phyloP scores from a whole-genome alignment of 2,888 invertebrate genomes.

The Drosophila infuscata region DNA sequence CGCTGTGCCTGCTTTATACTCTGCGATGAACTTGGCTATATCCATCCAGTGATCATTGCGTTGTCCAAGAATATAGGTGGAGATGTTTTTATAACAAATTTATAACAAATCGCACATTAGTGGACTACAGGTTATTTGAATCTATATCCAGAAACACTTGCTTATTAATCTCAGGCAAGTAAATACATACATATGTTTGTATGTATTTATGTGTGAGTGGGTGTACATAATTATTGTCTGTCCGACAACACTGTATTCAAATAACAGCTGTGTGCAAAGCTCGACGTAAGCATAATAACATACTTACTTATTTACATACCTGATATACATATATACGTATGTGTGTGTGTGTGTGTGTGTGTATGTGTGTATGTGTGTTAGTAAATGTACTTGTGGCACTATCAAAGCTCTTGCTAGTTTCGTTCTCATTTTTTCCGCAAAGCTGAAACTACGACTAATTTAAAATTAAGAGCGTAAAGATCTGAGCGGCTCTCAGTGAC shows the following conservation, averaged over 20 bases:
- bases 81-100: background rate
- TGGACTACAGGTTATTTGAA: background rate
- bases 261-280: constrained; percentile 10
- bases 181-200: background rate
- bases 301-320: constrained; percentile 3
- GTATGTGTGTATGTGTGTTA: background rate
- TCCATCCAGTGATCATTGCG: background rate
- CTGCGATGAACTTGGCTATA: background rate
- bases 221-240: background rate
- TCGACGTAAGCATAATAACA: constrained; percentile 4
- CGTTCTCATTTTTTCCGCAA: constrained; percentile 25
- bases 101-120: background rate
- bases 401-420: constrained; percentile 19
- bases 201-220: background rate
- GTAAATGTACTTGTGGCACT: background rate
- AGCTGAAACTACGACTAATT: constrained; percentile 10
- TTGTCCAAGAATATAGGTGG: background rate
- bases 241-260: constrained; percentile 4
- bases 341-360: background rate
- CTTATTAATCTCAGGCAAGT: background rate
- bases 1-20: background rate
- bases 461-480: constrained; percentile 21
- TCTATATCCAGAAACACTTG: constrained; percentile 11
- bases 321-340: background rate
- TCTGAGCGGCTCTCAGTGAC: constrained; percentile 16